Evolutionary conservation across 2,113 vertebrate species (phyloP).

Genomic region (Labeo rohita): DNA sequence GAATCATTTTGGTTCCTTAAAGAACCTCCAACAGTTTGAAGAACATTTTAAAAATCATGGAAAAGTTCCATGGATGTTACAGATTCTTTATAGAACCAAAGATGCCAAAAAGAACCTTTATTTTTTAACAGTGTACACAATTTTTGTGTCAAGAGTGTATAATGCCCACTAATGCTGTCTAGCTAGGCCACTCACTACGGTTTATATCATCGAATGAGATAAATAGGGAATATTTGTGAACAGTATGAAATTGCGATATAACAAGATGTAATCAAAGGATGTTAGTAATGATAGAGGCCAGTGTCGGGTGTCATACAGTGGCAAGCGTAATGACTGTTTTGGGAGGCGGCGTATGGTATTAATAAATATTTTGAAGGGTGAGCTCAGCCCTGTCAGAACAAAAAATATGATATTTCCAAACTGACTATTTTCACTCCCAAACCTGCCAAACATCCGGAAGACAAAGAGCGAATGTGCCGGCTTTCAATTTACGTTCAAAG

Average conservation of each 20-base stretch:
- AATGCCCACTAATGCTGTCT: background rate
- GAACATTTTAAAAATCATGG: background rate
- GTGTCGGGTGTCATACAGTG: background rate
- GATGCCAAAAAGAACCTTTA: background rate
- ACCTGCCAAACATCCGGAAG: constrained; percentile 30
- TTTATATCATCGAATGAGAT: background rate
- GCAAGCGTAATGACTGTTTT: constrained; percentile 20
- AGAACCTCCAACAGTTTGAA: background rate
- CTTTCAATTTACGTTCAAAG: constrained; percentile 30
- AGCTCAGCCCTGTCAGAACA: constrained; percentile 21
- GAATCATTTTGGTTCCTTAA: too few relatives aligned
- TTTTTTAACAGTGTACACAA: background rate
- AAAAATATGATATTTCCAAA: constrained; percentile 22
- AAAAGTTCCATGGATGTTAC: too few relatives aligned
- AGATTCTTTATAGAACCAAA: too few relatives aligned
- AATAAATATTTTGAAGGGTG: constrained; percentile 32
- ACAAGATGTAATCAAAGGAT: constrained; percentile 31
- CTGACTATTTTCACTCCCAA: constrained; percentile 28
- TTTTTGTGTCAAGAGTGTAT: background rate
- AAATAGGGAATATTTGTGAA: background rate
- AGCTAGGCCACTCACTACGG: background rate
- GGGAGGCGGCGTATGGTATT: background rate
- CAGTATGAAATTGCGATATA: background rate
- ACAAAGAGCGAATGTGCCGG: constrained; percentile 22
- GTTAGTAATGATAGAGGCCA: constrained; percentile 19